Evolutionary conservation across 2,113 vertebrate genomes (phyloP), one percentile per base, ranked within the genome.

Genomic region (Catharus bicknelli): DNA sequence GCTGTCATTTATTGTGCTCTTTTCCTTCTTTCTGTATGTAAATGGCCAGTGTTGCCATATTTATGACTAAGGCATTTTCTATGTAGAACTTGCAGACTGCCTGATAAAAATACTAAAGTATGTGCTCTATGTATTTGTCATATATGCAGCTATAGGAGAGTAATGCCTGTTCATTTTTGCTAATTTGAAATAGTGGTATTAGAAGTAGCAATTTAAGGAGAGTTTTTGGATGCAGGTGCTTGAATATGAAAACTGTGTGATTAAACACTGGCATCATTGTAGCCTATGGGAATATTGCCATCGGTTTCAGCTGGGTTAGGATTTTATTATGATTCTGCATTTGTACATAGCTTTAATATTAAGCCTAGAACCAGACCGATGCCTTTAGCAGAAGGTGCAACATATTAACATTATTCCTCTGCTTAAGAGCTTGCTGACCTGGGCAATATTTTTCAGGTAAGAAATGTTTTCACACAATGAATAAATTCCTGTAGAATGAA

Each of bases 381-480:
- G 61, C 59, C 88, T 74, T 85, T 84, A 87, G 40, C 45, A 68
- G 47, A 90, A 78, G 32, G 26, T 80, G 51, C 69, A 90, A 77
- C 15, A 53, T 48, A 51, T 29, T 80, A 81, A 62, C 16, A 38
- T 62, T 30, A 48, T 43, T 68, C 30, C n/a, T 75, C 42, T 81
- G 30, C 50, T 40, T n/a, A 57, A 32, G 7, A 53, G 16, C 58
- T 62, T 81, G 22, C 18, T 84, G 20, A 75, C 61, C 40, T 59
- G 34, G 11, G 20, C 58, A 79, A 32, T 63, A 79, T 53, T 75
- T 72, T 91, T 61, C 53, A 70, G 83, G 30, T 51, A 48, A 91
- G 83, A 96, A 94, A 94, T 83, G 45, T 84, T 91, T 92, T 74
- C 70, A 96, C 53, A 87, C 6, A 83, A 89, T 70, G 13, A 92